Evolutionary conservation across 2,888 invertebrate genomes (phyloP).

Genomic region (Mesodorylaimus sp.): DNA sequence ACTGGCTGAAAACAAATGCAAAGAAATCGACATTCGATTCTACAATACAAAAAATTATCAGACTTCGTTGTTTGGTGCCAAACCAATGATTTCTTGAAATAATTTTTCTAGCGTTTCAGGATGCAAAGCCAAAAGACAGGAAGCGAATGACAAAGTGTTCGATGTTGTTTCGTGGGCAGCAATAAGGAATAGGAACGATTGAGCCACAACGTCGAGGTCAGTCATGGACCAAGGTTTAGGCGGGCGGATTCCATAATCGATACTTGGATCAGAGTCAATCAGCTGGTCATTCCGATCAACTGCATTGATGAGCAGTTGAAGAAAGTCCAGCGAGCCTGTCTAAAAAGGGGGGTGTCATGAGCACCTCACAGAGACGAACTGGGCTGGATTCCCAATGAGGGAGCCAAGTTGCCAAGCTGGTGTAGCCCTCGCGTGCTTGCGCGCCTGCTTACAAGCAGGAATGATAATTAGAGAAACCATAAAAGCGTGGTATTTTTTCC

Average conservation of each 20-base stretch:
- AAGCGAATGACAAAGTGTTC: constrained; percentile 15
- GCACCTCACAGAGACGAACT: no score
- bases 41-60: no score
- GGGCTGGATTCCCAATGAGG: no score
- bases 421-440: no score
- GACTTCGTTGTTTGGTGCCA: background rate
- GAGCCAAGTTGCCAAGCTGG: no score
- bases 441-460: no score
- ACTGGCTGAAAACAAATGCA: background rate
- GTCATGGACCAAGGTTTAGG: background rate
- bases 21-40: no score
- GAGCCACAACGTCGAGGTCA: constrained; percentile 17
- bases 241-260: no score
- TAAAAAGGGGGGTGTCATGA: no score
- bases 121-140: constrained; percentile 17
- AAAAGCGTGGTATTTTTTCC: no score
- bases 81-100: constrained; percentile 11
- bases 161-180: constrained; percentile 24
- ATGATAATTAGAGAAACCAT: no score
- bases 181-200: constrained; percentile 20
- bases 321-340: background rate
- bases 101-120: constrained; percentile 19
- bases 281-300: background rate
- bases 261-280: background rate
- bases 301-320: constrained; percentile 8